These are phyloP conservation scores for Montipora foliosa DNA, from an alignment of 64 coral and sea anemone genomes.

Conservation along the genomic window DNA sequence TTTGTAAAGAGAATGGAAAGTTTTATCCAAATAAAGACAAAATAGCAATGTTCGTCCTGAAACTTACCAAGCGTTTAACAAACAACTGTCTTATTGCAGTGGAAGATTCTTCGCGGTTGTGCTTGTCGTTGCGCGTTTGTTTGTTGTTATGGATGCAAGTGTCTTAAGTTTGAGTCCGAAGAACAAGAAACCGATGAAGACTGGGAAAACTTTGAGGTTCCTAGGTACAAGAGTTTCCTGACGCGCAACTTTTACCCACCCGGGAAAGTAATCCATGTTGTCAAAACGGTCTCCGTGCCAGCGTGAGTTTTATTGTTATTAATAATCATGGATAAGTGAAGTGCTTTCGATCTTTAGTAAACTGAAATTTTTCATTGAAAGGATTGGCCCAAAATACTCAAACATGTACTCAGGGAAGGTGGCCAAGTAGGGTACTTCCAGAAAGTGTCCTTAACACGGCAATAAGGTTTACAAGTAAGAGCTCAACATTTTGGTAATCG, in stretches of 20 bases:
- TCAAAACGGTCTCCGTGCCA: slow-evolving; percentile 84
- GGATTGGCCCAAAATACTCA: no score
- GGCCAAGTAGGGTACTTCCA: no score
- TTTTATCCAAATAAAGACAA: no score
- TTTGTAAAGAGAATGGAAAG: no score
- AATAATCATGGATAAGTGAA: background rate
- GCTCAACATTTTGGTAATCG: no score
- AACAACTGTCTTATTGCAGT: slow-evolving; percentile 54
- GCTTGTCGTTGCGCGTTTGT: slow-evolving; percentile 87
- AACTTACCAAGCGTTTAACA: background rate
- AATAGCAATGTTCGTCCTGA: no score
- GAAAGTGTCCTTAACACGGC: no score
- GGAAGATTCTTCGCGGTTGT: slow-evolving; percentile 97
- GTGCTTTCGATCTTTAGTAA: no score
- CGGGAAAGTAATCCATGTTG: slow-evolving; percentile 89
- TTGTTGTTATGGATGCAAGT: slow-evolving; percentile 78
- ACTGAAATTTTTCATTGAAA: no score
- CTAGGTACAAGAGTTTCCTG: slow-evolving; percentile 73
- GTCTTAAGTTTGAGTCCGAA: slow-evolving; percentile 66
- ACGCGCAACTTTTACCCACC: slow-evolving; percentile 91
- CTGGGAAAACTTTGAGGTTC: slow-evolving; percentile 72
- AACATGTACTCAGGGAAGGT: no score
- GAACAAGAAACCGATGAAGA: slow-evolving; percentile 49
- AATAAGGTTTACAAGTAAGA: no score
- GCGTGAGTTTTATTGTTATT: slow-evolving; percentile 49